These are phyloP conservation scores for Helicolenus hilgendorfi DNA, from an alignment of 2,797 vertebrate species.

Conservation along the genomic window DNA sequence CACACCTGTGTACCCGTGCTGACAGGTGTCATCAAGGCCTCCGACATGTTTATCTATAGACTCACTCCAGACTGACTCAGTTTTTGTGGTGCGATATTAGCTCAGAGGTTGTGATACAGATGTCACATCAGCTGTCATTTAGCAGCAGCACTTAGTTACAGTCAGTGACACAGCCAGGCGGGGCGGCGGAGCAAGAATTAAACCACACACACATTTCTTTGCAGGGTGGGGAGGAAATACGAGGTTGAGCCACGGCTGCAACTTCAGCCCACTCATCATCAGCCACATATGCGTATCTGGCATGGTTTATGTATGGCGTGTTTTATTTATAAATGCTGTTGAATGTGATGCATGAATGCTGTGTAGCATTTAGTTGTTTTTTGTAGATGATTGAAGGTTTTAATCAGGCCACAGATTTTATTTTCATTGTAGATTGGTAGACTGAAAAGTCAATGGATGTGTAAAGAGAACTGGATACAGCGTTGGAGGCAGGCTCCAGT, in stretches of 20 bases:
- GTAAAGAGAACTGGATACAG: too few relatives aligned
- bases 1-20: slow-evolving; percentile 46
- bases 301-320: background rate
- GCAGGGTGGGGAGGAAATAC: slow-evolving; percentile 55
- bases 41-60: slow-evolving; percentile 44
- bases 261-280: slow-evolving; percentile 35
- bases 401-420: background rate
- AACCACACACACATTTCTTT: slow-evolving; percentile 40
- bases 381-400: background rate
- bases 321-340: slow-evolving; percentile 7
- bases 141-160: slow-evolving; percentile 19
- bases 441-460: background rate
- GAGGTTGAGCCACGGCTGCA: slow-evolving; percentile 33
- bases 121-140: slow-evolving; percentile 52
- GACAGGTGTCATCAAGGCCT: slow-evolving; percentile 59
- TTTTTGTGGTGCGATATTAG: background rate
- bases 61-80: slow-evolving; percentile 15
- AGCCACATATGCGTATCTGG: slow-evolving; percentile 22
- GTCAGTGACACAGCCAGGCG: slow-evolving; percentile 2
- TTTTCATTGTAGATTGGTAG: background rate
- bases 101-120: slow-evolving; percentile 15
- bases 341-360: background rate
- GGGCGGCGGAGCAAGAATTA: background rate
- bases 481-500: too few relatives aligned
- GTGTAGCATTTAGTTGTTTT: background rate